Conservation (phyloP, 2,797 vertebrate species). For the Cottoperca gobio region DNA sequence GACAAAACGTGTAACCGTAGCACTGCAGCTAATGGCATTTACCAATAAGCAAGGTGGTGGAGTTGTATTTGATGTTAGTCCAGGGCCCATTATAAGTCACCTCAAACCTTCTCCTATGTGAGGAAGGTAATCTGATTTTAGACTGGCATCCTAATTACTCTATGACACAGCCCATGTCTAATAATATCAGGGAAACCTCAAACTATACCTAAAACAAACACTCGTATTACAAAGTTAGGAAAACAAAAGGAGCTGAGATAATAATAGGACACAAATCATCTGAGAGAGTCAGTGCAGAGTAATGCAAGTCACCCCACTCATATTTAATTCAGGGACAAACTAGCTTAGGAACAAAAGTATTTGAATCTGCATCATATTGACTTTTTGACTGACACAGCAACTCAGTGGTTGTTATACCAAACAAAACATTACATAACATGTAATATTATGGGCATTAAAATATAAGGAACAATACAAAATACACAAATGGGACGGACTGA, state of each 20-base stretch:
- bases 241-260: not conserved
- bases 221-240: not conserved
- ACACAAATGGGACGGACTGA: conserved; percentile 33
- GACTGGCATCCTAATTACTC: conserved; percentile 1
- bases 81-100: conserved; percentile 47
- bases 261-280: not conserved
- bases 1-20: conserved; percentile 1
- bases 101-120: conserved; percentile 14
- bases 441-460: conserved; percentile 30
- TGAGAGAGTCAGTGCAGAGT: not conserved
- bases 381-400: conserved; percentile 12
- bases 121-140: conserved; percentile 36
- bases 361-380: conserved; percentile 28
- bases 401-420: not conserved
- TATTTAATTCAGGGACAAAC: not conserved
- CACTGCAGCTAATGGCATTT: conserved; percentile 12
- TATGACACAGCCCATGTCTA: not conserved
- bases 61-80: conserved; percentile 20
- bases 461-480: conserved; percentile 29
- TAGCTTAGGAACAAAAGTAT: not conserved
- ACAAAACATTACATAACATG: conserved; percentile 9
- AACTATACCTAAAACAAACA: not conserved
- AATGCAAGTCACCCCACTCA: not conserved
- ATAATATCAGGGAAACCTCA: not conserved
- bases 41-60: conserved; percentile 3